A percentile compares a stretch with the other conserved stretches of the same genome.
Evolutionary conservation across 2,888 invertebrate genomes (phyloP).

Genomic region (Agrochola macilenta): DNA sequence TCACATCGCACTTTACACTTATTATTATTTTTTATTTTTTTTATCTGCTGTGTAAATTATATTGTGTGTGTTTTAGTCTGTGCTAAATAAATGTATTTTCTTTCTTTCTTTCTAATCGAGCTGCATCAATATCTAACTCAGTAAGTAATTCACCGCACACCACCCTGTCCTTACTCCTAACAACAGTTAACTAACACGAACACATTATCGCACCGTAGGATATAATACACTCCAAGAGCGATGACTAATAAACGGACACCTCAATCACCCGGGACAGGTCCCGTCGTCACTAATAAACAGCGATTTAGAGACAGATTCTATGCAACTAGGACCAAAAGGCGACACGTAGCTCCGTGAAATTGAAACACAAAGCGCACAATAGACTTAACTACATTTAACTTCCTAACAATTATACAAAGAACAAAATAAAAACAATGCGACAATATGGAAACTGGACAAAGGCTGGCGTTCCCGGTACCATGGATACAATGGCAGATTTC

Average conservation of each 20-base stretch:
- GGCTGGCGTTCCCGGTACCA: slow-evolving; percentile 81
- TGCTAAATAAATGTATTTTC: no score
- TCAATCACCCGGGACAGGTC: slow-evolving; percentile 83
- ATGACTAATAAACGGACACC: slow-evolving; percentile 82
- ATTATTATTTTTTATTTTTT: no score
- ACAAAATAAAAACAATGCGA: slow-evolving; percentile 84
- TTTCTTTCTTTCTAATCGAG: no score
- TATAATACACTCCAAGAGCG: slow-evolving; percentile 66
- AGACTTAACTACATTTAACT: slow-evolving; percentile 88
- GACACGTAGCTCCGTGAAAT: slow-evolving; percentile 84
- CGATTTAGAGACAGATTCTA: slow-evolving; percentile 77
- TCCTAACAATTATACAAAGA: slow-evolving; percentile 88
- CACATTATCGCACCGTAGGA: slow-evolving; percentile 66
- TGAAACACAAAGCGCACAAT: slow-evolving; percentile 82
- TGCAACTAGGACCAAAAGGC: slow-evolving; percentile 78
- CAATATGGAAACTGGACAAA: slow-evolving; percentile 76
- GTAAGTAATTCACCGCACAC: slow-evolving; percentile 17
- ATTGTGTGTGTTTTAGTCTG: no score
- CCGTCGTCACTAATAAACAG: slow-evolving; percentile 87
- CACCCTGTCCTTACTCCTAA: background rate
- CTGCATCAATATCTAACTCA: background rate
- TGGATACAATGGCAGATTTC: slow-evolving; percentile 80
- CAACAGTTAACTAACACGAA: slow-evolving; percentile 41
- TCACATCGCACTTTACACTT: no score
- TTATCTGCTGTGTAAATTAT: no score